These are phyloP conservation scores for Benitochromis conjunctus DNA, from an alignment of 2,113 vertebrate species.

Conservation along the genomic window DNA sequence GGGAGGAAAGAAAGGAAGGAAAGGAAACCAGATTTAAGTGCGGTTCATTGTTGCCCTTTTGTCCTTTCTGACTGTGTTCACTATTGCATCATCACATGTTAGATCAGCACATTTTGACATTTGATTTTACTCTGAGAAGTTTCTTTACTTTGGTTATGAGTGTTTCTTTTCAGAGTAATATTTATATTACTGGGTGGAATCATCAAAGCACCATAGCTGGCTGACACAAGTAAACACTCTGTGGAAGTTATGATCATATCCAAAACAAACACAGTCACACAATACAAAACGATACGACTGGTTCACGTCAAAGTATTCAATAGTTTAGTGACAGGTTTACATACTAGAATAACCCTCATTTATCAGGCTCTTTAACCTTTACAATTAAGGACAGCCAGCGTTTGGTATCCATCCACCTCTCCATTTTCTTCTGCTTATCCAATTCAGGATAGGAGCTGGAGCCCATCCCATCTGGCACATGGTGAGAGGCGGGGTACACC, in stretches of 20 bases:
- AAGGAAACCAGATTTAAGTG: neutral
- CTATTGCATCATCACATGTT: neutral
- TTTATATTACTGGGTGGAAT: neutral
- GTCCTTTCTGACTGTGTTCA: neutral
- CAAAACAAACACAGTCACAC: neutral
- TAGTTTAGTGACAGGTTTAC: neutral
- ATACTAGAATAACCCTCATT: neutral
- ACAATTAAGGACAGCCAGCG: neutral
- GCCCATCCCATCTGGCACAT: neutral
- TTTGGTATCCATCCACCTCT: neutral
- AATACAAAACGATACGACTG: neutral
- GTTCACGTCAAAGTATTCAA: accelerated
- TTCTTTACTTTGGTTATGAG: neutral
- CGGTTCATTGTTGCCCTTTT: neutral
- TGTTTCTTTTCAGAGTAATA: neutral
- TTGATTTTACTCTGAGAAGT: neutral
- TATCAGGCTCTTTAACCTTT: neutral
- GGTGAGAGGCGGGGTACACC: neutral
- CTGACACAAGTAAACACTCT: neutral
- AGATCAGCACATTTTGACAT: neutral
- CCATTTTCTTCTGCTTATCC: accelerated
- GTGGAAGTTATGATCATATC: neutral
- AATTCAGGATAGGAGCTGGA: accelerated
- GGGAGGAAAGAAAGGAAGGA: neutral
- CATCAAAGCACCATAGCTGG: neutral